phyloP scores from a whole-genome alignment of 1,140 invertebrate genomes.

The Procambarus virginalis region DNA sequence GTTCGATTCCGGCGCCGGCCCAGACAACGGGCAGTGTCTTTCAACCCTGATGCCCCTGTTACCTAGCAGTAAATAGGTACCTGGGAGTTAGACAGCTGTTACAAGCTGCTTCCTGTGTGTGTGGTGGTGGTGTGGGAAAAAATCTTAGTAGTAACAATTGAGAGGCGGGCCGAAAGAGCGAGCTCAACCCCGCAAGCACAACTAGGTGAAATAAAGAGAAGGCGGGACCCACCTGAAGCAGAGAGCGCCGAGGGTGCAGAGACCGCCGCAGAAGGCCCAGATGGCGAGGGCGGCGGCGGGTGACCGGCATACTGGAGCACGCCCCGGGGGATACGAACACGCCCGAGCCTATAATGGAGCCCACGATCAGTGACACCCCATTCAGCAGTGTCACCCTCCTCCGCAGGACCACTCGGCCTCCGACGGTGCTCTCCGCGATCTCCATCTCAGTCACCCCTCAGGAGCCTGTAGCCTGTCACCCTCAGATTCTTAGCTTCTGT shows the following conservation, averaged over 20 bases:
- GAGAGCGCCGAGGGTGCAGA: conserved; percentile 84
- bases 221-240: conserved; percentile 75
- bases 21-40: too few relatives aligned
- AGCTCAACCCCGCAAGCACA: too few relatives aligned
- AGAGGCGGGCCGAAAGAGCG: too few relatives aligned
- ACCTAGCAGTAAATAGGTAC: too few relatives aligned
- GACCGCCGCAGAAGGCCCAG: conserved; percentile 74
- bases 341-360: conserved; percentile 84
- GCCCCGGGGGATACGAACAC: conserved; percentile 86
- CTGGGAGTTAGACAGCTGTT: too few relatives aligned
- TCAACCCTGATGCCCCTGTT: too few relatives aligned
- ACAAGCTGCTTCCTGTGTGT: too few relatives aligned
- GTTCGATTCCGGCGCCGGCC: too few relatives aligned
- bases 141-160: too few relatives aligned
- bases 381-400: conserved; percentile 88
- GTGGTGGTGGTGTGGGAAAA: too few relatives aligned
- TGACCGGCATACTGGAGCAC: conserved; percentile 73
- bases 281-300: conserved; percentile 72
- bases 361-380: conserved; percentile 90
- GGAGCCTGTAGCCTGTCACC: neutral
- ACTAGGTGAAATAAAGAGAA: too few relatives aligned
- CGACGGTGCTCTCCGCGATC: neutral
- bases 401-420: conserved; percentile 74
- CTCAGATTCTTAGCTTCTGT: too few relatives aligned
- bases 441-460: neutral